phyloP scores from a whole-genome alignment of 2,888 invertebrate genomes.

The Endotricha flammealis region DNA sequence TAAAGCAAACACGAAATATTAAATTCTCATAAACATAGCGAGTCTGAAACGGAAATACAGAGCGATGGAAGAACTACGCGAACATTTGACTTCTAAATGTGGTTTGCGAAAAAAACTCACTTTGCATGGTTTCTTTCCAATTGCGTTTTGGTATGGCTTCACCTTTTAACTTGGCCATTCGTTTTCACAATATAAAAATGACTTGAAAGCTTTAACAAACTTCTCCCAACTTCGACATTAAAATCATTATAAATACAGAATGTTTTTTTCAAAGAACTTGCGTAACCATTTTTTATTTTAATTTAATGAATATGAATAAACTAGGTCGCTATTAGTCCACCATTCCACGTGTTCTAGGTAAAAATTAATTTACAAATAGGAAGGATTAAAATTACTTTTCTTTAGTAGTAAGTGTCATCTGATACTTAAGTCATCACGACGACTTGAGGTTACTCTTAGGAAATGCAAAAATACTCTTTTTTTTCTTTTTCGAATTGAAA shows the following conservation, averaged over 20 bases:
- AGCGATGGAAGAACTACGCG: constrained; percentile 3
- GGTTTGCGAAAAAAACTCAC: constrained; percentile 32
- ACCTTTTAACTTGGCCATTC: constrained; percentile 40
- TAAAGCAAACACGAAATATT: background rate
- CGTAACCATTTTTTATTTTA: no score
- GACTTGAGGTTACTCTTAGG: background rate
- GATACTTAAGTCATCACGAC: no score
- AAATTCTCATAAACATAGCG: background rate
- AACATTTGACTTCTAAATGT: constrained; percentile 32
- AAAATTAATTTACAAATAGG: no score
- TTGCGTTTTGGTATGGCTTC: constrained; percentile 56
- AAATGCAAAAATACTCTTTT: no score
- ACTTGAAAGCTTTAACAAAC: constrained; percentile 25
- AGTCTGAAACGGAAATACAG: background rate
- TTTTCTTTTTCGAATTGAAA: no score
- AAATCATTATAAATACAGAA: background rate
- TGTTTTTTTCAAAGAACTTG: no score
- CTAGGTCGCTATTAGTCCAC: no score
- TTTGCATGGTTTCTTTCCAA: constrained; percentile 64
- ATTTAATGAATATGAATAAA: no score
- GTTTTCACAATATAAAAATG: constrained; percentile 43
- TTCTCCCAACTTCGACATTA: constrained; percentile 16
- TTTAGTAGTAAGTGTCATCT: no score
- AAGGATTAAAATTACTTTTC: no score
- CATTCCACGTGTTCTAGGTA: no score